Conservation (phyloP, 2,113 vertebrate species). For the Silurus asotus region DNA sequence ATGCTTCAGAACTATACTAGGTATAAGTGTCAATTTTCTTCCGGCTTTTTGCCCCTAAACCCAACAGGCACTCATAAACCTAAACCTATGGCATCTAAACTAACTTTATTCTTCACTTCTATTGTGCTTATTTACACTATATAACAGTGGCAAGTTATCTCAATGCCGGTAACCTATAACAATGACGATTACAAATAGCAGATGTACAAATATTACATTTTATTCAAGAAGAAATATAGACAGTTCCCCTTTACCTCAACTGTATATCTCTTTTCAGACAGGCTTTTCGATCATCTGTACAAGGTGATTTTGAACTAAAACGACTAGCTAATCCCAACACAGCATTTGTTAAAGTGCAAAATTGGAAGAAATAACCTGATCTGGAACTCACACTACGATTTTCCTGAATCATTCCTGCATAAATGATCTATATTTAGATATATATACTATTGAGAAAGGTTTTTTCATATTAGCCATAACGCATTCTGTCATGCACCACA, state of each 20-base stretch:
- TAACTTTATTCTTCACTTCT: background rate
- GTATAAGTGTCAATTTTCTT: background rate
- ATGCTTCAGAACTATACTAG: background rate
- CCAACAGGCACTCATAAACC: background rate
- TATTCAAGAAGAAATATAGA: background rate
- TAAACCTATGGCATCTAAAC: background rate
- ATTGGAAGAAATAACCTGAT: background rate
- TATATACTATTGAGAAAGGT: background rate
- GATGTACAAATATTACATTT: background rate
- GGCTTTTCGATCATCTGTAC: background rate
- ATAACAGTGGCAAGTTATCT: background rate
- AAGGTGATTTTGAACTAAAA: background rate
- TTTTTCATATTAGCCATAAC: background rate
- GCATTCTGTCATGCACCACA: background rate
- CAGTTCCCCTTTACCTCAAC: background rate
- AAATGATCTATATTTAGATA: background rate
- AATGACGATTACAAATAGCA: background rate
- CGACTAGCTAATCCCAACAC: background rate
- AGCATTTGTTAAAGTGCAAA: background rate
- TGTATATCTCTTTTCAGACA: background rate
- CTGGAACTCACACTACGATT: background rate
- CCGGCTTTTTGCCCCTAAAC: background rate
- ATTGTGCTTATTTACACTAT: background rate
- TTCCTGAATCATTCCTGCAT: background rate
- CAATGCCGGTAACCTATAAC: background rate